These are phyloP conservation scores for Augochlora pura DNA, from an alignment of 1,140 invertebrate genomes.

Conservation along the genomic window DNA sequence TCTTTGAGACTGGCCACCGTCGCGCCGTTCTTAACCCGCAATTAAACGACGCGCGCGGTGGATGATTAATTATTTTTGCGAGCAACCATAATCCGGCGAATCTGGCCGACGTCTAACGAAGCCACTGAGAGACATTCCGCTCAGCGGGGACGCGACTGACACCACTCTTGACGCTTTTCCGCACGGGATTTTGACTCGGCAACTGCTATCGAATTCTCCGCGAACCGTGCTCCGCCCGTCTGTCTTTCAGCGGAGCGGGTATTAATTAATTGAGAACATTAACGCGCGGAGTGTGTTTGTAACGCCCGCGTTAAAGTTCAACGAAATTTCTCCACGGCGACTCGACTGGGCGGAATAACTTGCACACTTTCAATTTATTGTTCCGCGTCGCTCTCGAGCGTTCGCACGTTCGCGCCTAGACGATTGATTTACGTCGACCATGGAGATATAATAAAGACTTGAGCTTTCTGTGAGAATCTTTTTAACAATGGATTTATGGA, in stretches of 20 bases:
- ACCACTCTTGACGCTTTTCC: neutral
- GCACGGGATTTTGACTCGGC: slow-evolving; percentile 1
- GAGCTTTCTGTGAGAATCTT: too few relatives aligned
- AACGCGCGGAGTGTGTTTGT: neutral
- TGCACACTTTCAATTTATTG: too few relatives aligned
- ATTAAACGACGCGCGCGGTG: neutral
- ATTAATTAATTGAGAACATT: neutral
- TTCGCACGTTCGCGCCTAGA: too few relatives aligned
- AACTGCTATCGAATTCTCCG: neutral
- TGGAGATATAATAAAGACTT: too few relatives aligned
- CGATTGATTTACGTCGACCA: too few relatives aligned
- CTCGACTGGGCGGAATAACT: too few relatives aligned
- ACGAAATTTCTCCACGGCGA: neutral
- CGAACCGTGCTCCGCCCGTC: too few relatives aligned
- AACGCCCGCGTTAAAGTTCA: neutral
- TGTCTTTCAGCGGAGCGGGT: neutral
- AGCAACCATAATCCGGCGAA: neutral
- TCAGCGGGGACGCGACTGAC: neutral
- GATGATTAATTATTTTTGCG: slow-evolving; percentile 14
- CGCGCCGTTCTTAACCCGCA: neutral
- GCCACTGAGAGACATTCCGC: neutral
- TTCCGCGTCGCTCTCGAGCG: too few relatives aligned
- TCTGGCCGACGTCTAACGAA: neutral
- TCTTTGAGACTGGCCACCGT: neutral
- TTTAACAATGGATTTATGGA: too few relatives aligned